A percentile compares a stretch with the other conserved stretches of the same genome.
Conservation (phyloP, 2,888 invertebrate species). For the Brachyptera putata region DNA sequence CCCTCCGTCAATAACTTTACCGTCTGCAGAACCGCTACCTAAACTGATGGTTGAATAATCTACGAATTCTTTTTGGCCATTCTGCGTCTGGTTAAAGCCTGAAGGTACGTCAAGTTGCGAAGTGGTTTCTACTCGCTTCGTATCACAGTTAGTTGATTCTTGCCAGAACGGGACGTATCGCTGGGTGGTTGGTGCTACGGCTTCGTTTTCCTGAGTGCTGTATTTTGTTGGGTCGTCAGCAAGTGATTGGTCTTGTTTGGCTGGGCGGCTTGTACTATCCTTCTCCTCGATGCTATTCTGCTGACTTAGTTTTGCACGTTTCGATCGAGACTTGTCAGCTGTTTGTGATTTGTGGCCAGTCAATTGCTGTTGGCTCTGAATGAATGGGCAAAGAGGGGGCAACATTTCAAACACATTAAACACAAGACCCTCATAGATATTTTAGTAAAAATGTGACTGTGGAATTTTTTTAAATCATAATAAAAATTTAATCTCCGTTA, state of each 20-base stretch:
- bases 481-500: too few relatives aligned
- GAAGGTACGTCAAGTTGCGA: neutral
- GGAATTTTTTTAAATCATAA: too few relatives aligned
- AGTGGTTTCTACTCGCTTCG: neutral
- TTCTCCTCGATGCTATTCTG: neutral
- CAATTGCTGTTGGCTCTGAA: neutral
- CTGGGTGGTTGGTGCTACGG: too few relatives aligned
- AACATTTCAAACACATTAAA: neutral
- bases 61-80: neutral
- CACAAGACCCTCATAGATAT: neutral
- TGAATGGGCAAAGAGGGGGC: neutral
- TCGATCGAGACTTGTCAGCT: neutral
- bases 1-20: too few relatives aligned
- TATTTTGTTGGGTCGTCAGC: neutral
- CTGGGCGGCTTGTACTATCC: neutral
- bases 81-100: neutral
- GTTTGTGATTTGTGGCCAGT: neutral
- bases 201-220: neutral
- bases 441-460: too few relatives aligned
- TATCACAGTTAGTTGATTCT: neutral
- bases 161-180: neutral
- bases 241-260: neutral
- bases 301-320: constrained; percentile 1
- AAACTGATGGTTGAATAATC: too few relatives aligned
- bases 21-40: too few relatives aligned